Evolutionary conservation across 2,888 invertebrate species (phyloP), one percentile per base, ranked within the genome.

Genomic region (Drosophila mettleri): DNA sequence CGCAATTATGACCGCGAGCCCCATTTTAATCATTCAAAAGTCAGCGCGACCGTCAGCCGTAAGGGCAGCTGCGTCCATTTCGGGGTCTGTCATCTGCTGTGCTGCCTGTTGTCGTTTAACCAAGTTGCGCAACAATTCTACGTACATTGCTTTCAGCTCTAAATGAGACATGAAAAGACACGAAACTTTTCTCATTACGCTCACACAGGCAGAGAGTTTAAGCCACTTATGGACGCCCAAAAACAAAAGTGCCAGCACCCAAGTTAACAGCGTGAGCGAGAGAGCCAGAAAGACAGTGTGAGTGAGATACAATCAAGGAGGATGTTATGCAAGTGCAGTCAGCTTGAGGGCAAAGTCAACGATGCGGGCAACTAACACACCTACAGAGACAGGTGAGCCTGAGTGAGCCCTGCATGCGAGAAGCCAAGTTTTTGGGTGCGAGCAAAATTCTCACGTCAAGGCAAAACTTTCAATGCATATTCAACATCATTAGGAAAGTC

Each of bases 141-240:
- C 59, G 79, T 55, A 67, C 83, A 82, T 65, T 60, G 72, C 76
- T 67, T 66, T 79, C 69, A 67, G 78, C 84, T 80, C 88, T 87
- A 80, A 82, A 82, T 87, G 82, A 82, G 82, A 87, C 88, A 85
- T 87, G 85, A 87, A 82, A 81, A 82, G 81, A 81, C 80, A 86
- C 73, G 80, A 89, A 91, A 91, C 86, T 91, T 91, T 91, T 91
- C 91, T 91, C 91, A 91, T 91, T 91, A 91, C 87, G 87, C 82
- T 51, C 59, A 48, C 52, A 51, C 20, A 48, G 24, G 38, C 48
- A 60, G 43, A 64, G 69, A 70, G 58, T 39, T 70, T 75, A 70
- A 79, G 80, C 69, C 77, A 77, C 80, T 80, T 81, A 69, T 68
- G 63, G 48, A 43, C 43, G 51, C 41, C 54, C 51, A 57, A 80